phyloP scores from a whole-genome alignment of 2,113 vertebrate genomes.

The Bubo bubo region DNA sequence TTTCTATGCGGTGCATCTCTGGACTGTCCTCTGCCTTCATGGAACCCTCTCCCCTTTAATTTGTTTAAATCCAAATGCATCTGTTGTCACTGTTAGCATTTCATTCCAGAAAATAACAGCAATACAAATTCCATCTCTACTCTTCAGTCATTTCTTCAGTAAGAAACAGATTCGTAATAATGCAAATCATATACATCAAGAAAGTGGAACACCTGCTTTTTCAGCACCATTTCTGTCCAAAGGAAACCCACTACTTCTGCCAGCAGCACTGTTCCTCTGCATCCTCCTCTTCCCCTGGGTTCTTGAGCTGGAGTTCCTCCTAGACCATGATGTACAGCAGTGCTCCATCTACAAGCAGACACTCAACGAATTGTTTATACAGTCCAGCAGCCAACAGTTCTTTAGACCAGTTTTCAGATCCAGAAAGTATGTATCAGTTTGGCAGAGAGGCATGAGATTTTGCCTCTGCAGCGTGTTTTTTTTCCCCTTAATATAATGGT shows the following conservation, averaged over 20 bases:
- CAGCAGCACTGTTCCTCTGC: not conserved
- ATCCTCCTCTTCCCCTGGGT: not conserved
- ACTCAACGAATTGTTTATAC: fast-evolving
- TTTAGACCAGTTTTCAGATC: not conserved
- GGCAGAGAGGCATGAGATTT: not conserved
- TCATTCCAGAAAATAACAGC: not conserved
- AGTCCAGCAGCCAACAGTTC: not conserved
- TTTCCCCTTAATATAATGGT: not conserved
- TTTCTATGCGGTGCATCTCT: not conserved
- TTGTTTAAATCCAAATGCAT: not conserved
- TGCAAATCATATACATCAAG: not conserved
- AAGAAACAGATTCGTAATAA: not conserved
- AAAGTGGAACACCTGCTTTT: not conserved
- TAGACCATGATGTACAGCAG: not conserved
- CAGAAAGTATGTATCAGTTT: not conserved
- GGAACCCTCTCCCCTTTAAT: not conserved
- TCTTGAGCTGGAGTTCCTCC: not conserved
- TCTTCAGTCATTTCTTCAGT: not conserved
- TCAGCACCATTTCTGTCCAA: not conserved
- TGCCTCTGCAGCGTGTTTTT: not conserved
- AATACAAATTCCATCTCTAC: not conserved
- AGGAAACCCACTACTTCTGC: not conserved
- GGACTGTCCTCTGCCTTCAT: not conserved
- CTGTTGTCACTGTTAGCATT: not conserved
- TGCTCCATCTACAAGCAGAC: not conserved